Conservation (phyloP, 2,888 invertebrate species). For the Drosophila longiperda region DNA sequence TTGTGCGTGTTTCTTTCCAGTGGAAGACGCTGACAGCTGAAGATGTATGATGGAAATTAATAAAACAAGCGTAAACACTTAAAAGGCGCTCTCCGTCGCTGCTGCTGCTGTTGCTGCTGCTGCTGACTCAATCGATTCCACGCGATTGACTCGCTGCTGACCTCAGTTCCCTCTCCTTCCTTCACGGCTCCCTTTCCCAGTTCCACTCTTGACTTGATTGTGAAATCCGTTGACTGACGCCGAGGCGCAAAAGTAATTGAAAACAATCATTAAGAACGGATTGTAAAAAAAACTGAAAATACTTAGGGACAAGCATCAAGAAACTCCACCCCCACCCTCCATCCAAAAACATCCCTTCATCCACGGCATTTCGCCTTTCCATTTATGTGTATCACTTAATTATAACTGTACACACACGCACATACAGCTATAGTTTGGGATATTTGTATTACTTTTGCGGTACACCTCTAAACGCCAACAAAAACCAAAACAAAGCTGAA, state of each 20-base stretch:
- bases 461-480: conserved; percentile 18
- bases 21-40: conserved; percentile 67
- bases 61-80: conserved; percentile 82
- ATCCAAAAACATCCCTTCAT: not conserved
- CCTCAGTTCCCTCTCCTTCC: not conserved
- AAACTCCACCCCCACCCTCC: not conserved
- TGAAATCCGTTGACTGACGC: conserved; percentile 37
- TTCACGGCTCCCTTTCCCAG: not conserved
- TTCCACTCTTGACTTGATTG: not conserved
- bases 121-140: conserved; percentile 71
- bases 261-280: conserved; percentile 46
- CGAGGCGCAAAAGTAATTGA: conserved; percentile 66
- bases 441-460: conserved; percentile 28
- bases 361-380: conserved; percentile 14
- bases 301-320: conserved; percentile 10
- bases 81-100: conserved; percentile 62
- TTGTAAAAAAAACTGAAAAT: conserved; percentile 24
- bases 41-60: conserved; percentile 82
- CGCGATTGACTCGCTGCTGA: conserved; percentile 40
- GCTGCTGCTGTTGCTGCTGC: not conserved
- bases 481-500: not conserved
- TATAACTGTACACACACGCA: conserved; percentile 75
- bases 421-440: conserved; percentile 1
- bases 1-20: conserved; percentile 1
- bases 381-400: conserved; percentile 76